Base-by-base conservation (phyloP, 92 coral and sea anemone genomes). In the Palythoa caribaeorum region DNA sequence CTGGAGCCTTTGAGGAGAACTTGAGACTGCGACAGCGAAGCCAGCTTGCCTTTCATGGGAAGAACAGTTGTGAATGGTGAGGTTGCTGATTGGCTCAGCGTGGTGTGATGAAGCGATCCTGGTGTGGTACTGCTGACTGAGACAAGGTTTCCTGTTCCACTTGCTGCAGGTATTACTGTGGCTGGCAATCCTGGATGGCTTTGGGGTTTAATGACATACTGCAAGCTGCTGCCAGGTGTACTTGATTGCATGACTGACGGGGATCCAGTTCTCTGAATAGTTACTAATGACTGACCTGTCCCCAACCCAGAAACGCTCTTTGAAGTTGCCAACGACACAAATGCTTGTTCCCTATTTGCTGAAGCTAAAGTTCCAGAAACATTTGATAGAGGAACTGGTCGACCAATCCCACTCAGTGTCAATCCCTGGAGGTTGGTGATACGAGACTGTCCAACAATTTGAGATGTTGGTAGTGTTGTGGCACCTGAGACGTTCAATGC, bases 151-250 rank as follows among this genome's bases (percentile, higher is more conserved):
- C 80, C 93, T 47, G 79, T 76, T 4, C 83, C 91, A 48, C 80
- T 91, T 5, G 85, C 93, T 9, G 92, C 84, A 44, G 89, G 55
- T 28, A 93, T 85, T 50, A 80, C 84, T 6, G 87, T 77, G 63
- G 83, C 73, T 68, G 93, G 89, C 54, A 90, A 71, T 35, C 94
- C 89, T n/a, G 95, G 71, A 62, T 90, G 94, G 38, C 98, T 95
- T 77, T 95, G 98, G 6, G 98, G 98, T 68, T 93, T 95, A 66
- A 95, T 95, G 60, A 95, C 91, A 59, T 93, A 95, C 87, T 95
- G 98, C 21, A 93, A 91, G 52, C 94, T 91, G 10, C 89, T 89
- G 16, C 91, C 93, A 6, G 92, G 87, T 13, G 91, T 73, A 17
- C 14, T 89, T 50, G 92, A 62, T 6, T 92, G 78, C 70, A 95